Conservation (phyloP, 2,797 vertebrate genomes). For the Molossus alvarezi region DNA sequence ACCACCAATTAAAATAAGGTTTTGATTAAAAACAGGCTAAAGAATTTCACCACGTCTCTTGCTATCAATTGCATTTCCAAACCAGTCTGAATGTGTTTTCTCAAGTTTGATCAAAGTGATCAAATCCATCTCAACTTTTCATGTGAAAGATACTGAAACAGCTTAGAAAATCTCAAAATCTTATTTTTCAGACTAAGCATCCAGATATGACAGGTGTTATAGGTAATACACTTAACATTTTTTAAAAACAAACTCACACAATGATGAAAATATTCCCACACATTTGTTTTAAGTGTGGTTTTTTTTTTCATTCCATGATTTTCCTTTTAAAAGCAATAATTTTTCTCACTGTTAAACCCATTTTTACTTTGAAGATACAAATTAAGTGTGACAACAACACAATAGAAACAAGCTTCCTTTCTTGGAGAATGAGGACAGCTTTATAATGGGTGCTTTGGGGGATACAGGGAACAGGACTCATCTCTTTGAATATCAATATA, state of each 20-base stretch:
- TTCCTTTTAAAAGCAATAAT: neutral
- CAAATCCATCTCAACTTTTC: constrained; percentile 17
- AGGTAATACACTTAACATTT: neutral
- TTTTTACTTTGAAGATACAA: constrained; percentile 70
- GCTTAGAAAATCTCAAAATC: neutral
- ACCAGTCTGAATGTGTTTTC: neutral
- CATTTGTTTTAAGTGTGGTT: neutral
- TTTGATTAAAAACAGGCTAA: neutral
- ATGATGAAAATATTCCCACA: constrained; percentile 6
- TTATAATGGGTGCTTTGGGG: neutral
- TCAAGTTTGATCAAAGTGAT: constrained; percentile 12
- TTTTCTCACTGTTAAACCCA: constrained; percentile 58
- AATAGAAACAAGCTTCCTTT: neutral
- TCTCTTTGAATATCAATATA: neutral
- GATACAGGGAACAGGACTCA: neutral
- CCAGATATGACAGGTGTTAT: neutral
- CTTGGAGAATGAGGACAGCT: neutral
- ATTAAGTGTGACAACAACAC: constrained; percentile 56
- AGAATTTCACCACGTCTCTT: neutral
- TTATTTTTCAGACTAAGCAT: neutral
- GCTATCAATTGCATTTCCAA: neutral
- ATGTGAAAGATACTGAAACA: constrained; percentile 20
- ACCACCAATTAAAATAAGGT: neutral
- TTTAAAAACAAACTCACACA: constrained; percentile 50
- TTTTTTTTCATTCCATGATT: constrained; percentile 17